phyloP scores from a whole-genome alignment of 1,140 invertebrate species.

The Drosophila pallidifrons region DNA sequence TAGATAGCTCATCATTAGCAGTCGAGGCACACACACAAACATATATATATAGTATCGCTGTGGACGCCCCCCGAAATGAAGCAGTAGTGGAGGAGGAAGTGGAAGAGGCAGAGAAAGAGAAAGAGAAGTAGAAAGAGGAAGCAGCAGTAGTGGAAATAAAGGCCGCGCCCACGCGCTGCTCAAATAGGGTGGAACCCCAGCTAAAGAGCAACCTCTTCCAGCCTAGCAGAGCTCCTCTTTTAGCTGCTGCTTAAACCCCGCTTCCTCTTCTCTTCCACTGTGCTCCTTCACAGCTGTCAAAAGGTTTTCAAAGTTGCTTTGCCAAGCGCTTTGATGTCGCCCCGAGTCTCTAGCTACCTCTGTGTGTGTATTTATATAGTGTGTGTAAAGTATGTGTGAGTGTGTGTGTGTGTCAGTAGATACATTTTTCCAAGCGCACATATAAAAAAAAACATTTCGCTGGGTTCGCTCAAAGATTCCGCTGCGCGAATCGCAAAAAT shows the following conservation, averaged over 20 bases:
- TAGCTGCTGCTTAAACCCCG: neutral
- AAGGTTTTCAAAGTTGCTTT: slow-evolving; percentile 80
- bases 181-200: slow-evolving; percentile 50
- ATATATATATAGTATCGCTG: neutral
- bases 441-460: slow-evolving; percentile 49
- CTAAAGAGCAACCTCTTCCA: slow-evolving; percentile 3
- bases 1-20: slow-evolving; percentile 59
- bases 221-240: slow-evolving; percentile 14
- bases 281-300: slow-evolving; percentile 69
- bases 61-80: slow-evolving; percentile 47
- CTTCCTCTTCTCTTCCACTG: slow-evolving; percentile 5
- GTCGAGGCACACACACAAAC: slow-evolving; percentile 28
- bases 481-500: slow-evolving; percentile 83
- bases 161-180: slow-evolving; percentile 64
- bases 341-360: slow-evolving; percentile 42
- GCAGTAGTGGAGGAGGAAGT: neutral
- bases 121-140: neutral
- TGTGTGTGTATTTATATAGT: slow-evolving; percentile 13
- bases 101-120: neutral
- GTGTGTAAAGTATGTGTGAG: slow-evolving; percentile 10
- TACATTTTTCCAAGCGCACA: slow-evolving; percentile 70
- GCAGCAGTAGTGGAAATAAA: slow-evolving; percentile 16
- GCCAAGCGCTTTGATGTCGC: slow-evolving; percentile 73
- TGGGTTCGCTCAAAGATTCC: slow-evolving; percentile 68
- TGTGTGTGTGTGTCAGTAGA: slow-evolving; percentile 75